These are phyloP conservation scores for Diorhabda elongata DNA, from an alignment of 1,140 invertebrate genomes.

Conservation along the genomic window DNA sequence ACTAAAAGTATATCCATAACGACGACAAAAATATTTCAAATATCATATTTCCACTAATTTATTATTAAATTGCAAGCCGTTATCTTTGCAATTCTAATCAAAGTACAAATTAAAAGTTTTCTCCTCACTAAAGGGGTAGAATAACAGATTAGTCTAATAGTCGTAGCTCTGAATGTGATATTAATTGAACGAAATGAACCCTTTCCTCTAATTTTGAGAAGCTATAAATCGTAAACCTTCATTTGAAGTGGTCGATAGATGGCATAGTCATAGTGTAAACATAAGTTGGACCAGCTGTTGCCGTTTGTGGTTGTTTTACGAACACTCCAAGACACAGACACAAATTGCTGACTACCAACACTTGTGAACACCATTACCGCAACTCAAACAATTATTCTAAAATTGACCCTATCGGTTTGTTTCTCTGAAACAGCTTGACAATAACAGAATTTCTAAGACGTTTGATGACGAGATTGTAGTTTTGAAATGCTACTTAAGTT, in stretches of 20 bases:
- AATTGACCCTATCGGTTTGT: conserved; percentile 9
- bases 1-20: no score
- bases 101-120: conserved; percentile 7
- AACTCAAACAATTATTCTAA: conserved; percentile 14
- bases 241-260: conserved; percentile 23
- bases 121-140: conserved; percentile 4
- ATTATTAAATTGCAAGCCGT: no score
- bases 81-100: no score
- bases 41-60: no score
- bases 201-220: conserved; percentile 23
- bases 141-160: conserved; percentile 13
- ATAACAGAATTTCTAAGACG: neutral
- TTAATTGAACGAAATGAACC: conserved; percentile 21
- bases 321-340: conserved; percentile 13
- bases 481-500: no score
- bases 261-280: conserved; percentile 21
- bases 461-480: no score
- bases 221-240: conserved; percentile 22
- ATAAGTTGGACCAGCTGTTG: conserved; percentile 19
- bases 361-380: conserved; percentile 19
- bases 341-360: conserved; percentile 13
- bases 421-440: neutral
- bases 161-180: conserved; percentile 13
- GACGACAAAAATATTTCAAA: no score
- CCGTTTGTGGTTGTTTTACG: conserved; percentile 16